phyloP scores from a whole-genome alignment of 2,888 invertebrate genomes.

The Portevinia maculata region DNA sequence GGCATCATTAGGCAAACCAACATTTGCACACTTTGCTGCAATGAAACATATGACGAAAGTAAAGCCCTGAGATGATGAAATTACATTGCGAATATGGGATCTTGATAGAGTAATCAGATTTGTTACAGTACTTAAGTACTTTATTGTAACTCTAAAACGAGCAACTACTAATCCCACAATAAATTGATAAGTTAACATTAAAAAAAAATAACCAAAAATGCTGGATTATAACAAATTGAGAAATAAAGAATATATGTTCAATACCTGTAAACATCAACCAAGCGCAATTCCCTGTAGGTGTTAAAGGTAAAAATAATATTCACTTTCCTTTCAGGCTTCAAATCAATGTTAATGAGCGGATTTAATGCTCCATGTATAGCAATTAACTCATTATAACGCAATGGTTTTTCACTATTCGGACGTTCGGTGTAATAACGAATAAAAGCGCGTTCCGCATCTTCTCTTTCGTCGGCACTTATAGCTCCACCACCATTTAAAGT shows the following conservation, averaged over 20 bases:
- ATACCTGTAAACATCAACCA: slow-evolving; percentile 89
- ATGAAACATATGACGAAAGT: no score
- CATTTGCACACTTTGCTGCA: no score
- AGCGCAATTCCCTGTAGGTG: slow-evolving; percentile 88
- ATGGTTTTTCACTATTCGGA: slow-evolving; percentile 91
- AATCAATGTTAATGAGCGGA: slow-evolving; percentile 93
- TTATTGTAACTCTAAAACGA: no score
- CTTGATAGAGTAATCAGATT: no score
- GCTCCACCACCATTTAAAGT: slow-evolving; percentile 95
- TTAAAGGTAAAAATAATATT: slow-evolving; percentile 93
- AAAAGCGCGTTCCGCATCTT: slow-evolving; percentile 96
- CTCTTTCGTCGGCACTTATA: slow-evolving; percentile 92
- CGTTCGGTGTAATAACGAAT: slow-evolving; percentile 96
- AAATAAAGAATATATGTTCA: not conserved
- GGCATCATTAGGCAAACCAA: no score
- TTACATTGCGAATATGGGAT: no score
- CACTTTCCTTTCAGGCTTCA: slow-evolving; percentile 93
- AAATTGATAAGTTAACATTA: no score
- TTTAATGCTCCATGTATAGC: slow-evolving; percentile 94
- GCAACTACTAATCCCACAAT: no score
- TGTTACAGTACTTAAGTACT: no score
- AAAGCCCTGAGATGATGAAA: no score
- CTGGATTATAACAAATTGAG: no score
- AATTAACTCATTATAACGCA: slow-evolving; percentile 90
- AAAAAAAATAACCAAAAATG: no score